Evolutionary conservation across 2,113 vertebrate species (phyloP), one percentile per base, ranked within the genome.

Genomic region (Caloenas nicobarica): DNA sequence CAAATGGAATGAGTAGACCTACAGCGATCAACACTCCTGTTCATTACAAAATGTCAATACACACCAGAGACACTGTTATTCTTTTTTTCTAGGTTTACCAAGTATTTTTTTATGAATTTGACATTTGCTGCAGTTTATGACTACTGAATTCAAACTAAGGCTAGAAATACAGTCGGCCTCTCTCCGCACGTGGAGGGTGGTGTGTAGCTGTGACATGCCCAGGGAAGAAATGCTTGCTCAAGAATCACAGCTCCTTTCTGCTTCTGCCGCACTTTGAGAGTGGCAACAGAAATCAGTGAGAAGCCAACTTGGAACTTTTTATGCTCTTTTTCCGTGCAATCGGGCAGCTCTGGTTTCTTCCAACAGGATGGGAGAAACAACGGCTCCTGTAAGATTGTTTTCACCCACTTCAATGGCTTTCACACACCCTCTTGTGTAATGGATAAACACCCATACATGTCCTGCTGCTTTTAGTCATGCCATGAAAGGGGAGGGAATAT

Each of bases 331-430:
- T 85, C 60, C 48, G 69, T 5, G 3, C 51, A 62, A 2, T 0
- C 2, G 57, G n/a, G 48, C 82, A 94, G 76, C 29, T 60, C 50
- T 1, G 1, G 10, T 23, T 82, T 40, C 36, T 89, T 93, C 82
- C 79, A 94, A 46, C 44, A 80, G 56, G 72, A 77, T 21, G 48
- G 54, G 38, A 40, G 65, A 77, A 77, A 51, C 81, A 88, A 64
- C 34, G 76, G 28, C 65, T 91, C 76, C 51, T 77, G 36, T 46
- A 74, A 84, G 46, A 50, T 81, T 78, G 56, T 38, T 71, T 86
- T 95, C 77, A 93, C 50, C n/a, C 28, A 73, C 36, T 87, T 88
- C 81, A 78, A 15, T 69, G 50, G 65, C 78, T 89, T 89, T 87
- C 66, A 79, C 42, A 38, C n/a, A 68, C 38, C 89, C 12, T 36